Evolutionary conservation across 1,140 invertebrate species (phyloP).

Genomic region (Chironomus striatipennis): DNA sequence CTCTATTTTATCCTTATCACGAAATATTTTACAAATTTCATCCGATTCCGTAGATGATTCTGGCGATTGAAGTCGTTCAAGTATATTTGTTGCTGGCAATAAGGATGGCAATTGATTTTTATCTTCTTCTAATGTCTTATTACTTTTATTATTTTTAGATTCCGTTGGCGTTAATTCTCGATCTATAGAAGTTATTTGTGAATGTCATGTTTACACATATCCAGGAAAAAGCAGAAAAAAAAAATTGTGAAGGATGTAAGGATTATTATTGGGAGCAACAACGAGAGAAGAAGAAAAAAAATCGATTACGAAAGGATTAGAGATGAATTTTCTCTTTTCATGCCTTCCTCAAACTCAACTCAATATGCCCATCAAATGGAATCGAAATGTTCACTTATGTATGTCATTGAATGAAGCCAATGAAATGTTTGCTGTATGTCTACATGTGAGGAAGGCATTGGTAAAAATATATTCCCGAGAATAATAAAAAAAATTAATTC

Average conservation of each 20-base stretch:
- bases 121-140: background rate
- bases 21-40: slow-evolving; percentile 16
- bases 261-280: background rate
- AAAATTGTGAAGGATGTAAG: background rate
- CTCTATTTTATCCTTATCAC: background rate
- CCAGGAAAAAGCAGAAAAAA: background rate
- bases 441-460: background rate
- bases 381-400: too few species aligned
- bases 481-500: background rate
- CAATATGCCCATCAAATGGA: background rate
- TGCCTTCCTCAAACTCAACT: too few species aligned
- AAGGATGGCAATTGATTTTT: background rate
- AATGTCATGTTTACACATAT: too few species aligned
- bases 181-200: background rate
- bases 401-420: background rate
- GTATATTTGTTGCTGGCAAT: background rate
- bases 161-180: background rate
- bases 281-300: background rate
- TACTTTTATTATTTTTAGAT: background rate
- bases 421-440: background rate
- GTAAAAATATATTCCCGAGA: background rate
- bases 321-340: background rate
- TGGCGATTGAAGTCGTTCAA: slow-evolving; percentile 16
- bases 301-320: slow-evolving; percentile 21
- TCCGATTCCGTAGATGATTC: background rate